Evolutionary conservation across 2,113 vertebrate species (phyloP).

Genomic region (Embiotoca jacksoni): DNA sequence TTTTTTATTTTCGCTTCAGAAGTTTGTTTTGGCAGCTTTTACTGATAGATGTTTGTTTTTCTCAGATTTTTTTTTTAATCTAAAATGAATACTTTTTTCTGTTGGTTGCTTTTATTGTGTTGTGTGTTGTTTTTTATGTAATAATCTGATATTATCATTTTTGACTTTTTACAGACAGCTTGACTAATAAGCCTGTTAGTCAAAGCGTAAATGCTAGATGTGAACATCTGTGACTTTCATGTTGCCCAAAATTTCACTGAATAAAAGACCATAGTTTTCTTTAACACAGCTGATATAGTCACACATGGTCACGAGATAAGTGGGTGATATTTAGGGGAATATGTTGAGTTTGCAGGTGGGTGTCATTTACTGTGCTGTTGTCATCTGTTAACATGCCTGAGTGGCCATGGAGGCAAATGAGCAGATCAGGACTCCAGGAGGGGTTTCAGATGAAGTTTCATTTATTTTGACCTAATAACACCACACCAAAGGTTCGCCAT

Average conservation of each 20-base stretch:
- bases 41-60: neutral
- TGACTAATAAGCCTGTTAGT: neutral
- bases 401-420: no score
- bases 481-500: no score
- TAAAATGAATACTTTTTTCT: neutral
- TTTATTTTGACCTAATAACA: no score
- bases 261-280: conserved; percentile 8
- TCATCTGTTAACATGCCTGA: no score
- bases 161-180: neutral
- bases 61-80: neutral
- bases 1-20: neutral
- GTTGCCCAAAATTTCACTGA: conserved; percentile 25
- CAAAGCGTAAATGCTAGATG: conserved; percentile 13
- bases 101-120: neutral
- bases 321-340: neutral
- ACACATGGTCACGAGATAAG: neutral
- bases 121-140: neutral
- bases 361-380: neutral
- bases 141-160: neutral
- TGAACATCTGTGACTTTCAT: conserved; percentile 4
- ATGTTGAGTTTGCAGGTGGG: neutral
- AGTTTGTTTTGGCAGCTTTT: conserved; percentile 9
- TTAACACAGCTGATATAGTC: conserved; percentile 6
- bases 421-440: no score
- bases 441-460: no score